A percentile compares a stretch with the other conserved stretches of the same genome.
Conservation (phyloP, 2,888 invertebrate genomes). For the Elegia similella region DNA sequence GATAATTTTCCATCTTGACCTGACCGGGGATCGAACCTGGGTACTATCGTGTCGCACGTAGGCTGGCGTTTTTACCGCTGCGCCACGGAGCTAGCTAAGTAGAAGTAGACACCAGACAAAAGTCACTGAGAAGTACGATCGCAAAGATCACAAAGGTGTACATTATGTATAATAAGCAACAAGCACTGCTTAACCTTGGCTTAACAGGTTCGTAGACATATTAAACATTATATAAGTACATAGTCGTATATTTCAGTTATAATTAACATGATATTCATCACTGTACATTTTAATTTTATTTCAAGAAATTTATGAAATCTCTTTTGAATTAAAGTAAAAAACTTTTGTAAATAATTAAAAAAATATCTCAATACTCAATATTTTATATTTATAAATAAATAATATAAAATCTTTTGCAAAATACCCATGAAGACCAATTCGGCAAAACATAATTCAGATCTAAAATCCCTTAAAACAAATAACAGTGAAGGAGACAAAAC, state of each 20-base stretch:
- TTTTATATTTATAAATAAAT: constrained; percentile 2
- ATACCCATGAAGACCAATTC: constrained; percentile 3
- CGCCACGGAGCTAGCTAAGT: too few relatives aligned
- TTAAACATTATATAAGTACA: background rate
- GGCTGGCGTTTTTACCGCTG: too few relatives aligned
- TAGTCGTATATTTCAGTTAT: constrained; percentile 12
- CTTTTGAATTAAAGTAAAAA: background rate
- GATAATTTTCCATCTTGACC: too few relatives aligned
- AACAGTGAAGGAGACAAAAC: background rate
- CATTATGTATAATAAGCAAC: too few relatives aligned
- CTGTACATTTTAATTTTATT: background rate
- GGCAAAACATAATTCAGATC: constrained; percentile 23
- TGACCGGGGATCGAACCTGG: too few relatives aligned
- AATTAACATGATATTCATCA: background rate
- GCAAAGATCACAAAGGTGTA: too few relatives aligned
- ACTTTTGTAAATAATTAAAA: constrained; percentile 15
- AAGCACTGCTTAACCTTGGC: background rate
- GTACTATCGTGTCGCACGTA: too few relatives aligned
- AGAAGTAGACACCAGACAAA: too few relatives aligned
- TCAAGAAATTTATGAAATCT: background rate
- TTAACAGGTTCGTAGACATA: background rate
- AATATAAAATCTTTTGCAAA: constrained; percentile 6
- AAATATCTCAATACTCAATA: background rate
- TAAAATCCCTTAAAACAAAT: constrained; percentile 19
- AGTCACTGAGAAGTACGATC: too few relatives aligned